Evolutionary conservation across 2,888 invertebrate genomes (phyloP), one percentile per base, ranked within the genome.

Genomic region (Microchrysa polita): DNA sequence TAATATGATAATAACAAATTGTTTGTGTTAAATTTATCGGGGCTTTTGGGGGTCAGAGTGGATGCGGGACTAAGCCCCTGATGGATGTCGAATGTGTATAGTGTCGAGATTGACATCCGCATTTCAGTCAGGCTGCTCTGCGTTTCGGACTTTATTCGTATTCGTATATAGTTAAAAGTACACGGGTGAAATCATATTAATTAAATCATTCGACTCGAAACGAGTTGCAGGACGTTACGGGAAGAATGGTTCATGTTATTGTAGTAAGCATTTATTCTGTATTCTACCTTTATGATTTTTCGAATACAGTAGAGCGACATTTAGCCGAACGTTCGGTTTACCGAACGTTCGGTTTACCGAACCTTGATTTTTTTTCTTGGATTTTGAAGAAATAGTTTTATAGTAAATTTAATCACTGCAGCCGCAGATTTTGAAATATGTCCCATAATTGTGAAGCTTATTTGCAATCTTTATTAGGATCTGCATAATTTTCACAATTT

Each of bases 1-100:
- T 5, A 34, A 69, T 69, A 69, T 69, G 69, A 69, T 69, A 69
- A 69, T 69, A 69, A 55, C 69, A 69, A n/a, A 69, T 69, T 69
- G 55, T 69, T 69, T 69, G 57, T 55, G 18, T 69, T 34, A 40
- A 18, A 69, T 69, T 69, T 40, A 40, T 69, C 57, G 69, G 22
- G 12, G 55, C 14, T 40, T 9, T 12, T 55, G 20, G 40, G 5
- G 27, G 7, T n/a, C 16, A n/a, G n/a, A n/a, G n/a, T n/a, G 12
- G 14, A 27, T 9, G 40, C 10, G 27, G 27, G 44, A 0, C 22
- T 12, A 9, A 44, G n/a, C 12, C 5, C 1, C 18, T 65, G 44
- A 14, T n/a, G 16, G 42, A 16, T 9, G 10, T n/a, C 34, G 61
- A 61, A 1, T 5, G 40, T n/a, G 27, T n/a, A 22, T 27, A 23